Base-by-base conservation (phyloP, 2,113 vertebrate species). In the Nannobrachium achirus region DNA sequence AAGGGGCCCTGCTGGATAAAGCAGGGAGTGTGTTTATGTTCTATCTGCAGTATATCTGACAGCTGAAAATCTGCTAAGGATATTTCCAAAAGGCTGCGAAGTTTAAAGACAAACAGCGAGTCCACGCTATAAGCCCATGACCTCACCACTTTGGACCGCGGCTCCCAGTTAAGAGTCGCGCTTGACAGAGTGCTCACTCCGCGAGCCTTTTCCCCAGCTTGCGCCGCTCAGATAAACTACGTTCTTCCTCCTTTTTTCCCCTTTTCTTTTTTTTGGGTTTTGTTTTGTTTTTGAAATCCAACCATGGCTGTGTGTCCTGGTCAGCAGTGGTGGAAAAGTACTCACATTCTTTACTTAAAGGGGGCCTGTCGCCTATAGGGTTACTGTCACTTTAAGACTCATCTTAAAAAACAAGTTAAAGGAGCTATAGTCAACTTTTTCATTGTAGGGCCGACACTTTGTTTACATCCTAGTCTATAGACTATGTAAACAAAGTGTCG, bases 121-220 rank as follows among this genome's bases (percentile, higher is more conserved):
- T 86, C 85, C 74, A 76, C 25, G 6, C 76, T 76, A n/a, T n/a
- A 33, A 71, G 77, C 69, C 63, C 57, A 87, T 91, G 88, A 92
- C 86, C 87, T 92, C 89, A 90, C 71, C 69, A 71, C 70, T 81
- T 84, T 75, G 86, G 88, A 86, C 70, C 50, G 84, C 74, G 72
- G 83, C 76, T 84, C 75, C 41, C 56, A 75, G 78, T 67, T 82
- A 77, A 75, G 69, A 80, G 78, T 79, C 41, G 56, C 2, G 73
- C 78, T 86, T 86, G 86, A 89, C 88, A 75, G 82, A 85, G 79
- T 69, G 18, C 82, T 87, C 82, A 63, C 78, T 87, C 60, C 72
- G 66, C 66, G 46, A 84, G 67, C 44, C 52, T 33, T 78, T 77
- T 78, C 56, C 66, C 40, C 42, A 58, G 56, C 61, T 79, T 42